Base-by-base conservation (phyloP, 1,140 invertebrate species). In the Calephelis virginiensis region DNA sequence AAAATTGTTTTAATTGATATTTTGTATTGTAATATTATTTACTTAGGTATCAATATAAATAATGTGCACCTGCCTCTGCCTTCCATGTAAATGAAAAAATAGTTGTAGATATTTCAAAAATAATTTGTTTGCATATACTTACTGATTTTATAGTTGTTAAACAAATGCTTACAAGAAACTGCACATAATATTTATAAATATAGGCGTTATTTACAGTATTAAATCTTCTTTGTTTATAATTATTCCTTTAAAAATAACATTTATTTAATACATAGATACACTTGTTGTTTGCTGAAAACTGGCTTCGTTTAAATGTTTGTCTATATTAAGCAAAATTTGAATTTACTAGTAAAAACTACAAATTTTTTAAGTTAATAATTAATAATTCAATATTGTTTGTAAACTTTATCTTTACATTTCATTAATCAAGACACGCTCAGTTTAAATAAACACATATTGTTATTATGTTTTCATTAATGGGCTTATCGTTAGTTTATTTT, bases 1-100 rank as follows among this genome's bases (percentile, higher is more conserved):
- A 71, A 67, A 64, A 56, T 62, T 62, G 61, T 64, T 48, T 60
- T 47, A 28, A 46, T 70, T 65, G 48, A 60, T 12, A 70, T 40
- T 63, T 49, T 63, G 63, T 66, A 61, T 64, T 60, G 53, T 48
- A 60, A 66, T 69, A 59, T 70, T 62, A 68, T 70, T 77, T 75
- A 71, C 67, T 70, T 73, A n/a, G n/a, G n/a, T n/a, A 68, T 53
- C 49, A 53, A 74, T 66, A 63, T 75, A 14, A 64, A 71, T 69
- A 61, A 72, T 69, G 63, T 79, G 81, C 79, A 81, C 71, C 49
- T 13, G 78, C 80, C 78, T 85, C 75, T 78, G 83, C 84, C 86
- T 89, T 89, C 84, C 84, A 86, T 89, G 83, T 89, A 86, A 71
- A 87, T 87, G 79, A 67, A 76, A 71, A 50, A 50, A 14, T 13